phyloP scores from a whole-genome alignment of 2,797 vertebrate genomes.

The Strix occidentalis region DNA sequence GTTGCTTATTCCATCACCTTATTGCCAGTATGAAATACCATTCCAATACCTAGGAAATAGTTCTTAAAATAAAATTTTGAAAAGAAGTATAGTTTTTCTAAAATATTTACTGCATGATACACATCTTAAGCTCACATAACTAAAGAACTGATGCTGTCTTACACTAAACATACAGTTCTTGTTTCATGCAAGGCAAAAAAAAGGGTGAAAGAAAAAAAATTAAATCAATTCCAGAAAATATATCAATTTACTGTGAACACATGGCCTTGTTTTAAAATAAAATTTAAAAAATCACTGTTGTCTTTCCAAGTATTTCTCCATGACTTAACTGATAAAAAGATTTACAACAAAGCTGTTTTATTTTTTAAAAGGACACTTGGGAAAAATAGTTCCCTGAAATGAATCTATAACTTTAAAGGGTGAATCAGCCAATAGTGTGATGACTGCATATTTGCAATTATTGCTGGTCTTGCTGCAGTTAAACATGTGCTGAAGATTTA shows the following conservation, averaged over 20 bases:
- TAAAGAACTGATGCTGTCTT: neutral
- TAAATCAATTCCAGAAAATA: neutral
- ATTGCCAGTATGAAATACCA: neutral
- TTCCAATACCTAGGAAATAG: neutral
- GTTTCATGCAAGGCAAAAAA: neutral
- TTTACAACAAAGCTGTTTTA: neutral
- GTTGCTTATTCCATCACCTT: neutral
- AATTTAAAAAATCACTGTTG: neutral
- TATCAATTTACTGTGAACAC: neutral
- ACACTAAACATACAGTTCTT: neutral
- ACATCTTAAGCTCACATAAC: neutral
- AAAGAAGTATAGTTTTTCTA: neutral
- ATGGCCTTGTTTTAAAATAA: neutral
- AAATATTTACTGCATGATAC: neutral
- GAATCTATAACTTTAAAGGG: neutral
- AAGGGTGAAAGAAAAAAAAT: neutral
- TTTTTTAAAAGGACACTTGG: neutral
- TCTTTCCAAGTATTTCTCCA: neutral
- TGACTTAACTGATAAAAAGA: neutral
- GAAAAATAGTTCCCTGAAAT: neutral
- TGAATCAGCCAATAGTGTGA: neutral
- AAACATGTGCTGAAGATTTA: constrained; percentile 43
- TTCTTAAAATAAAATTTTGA: neutral
- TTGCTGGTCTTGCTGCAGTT: neutral
- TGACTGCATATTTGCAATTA: constrained; percentile 23